Base-by-base conservation (phyloP, 1,140 invertebrate species). In the Sarcophaga peregrina region DNA sequence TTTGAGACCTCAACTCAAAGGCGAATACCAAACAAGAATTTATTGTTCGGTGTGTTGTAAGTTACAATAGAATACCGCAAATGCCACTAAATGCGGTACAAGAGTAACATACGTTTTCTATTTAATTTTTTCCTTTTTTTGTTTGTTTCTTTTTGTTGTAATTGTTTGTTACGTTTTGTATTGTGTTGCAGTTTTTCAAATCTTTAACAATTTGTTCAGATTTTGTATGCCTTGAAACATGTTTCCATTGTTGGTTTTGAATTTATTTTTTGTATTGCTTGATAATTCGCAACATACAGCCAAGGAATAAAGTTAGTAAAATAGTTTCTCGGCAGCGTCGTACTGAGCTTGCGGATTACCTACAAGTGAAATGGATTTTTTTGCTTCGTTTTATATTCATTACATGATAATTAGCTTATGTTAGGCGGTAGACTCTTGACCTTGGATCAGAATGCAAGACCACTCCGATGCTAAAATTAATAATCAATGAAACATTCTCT, bases 21-120 rank as follows among this genome's bases (percentile, higher is more conserved):
- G 5, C 11, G 54, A 58, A n/a, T 15, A 25, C 6, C 62, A 0
- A 25, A 68, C 62, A 68, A 68, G 20, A 10, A 68, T 68, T 15
- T 52, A 10, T 68, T 68, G 17, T 68, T 68, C 9, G 20, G 62
- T 68, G n/a, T 20, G 4, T 37, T 37, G 25, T 37, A 37, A 37
- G 25, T 37, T 37, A 68, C 62, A 68, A 68, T 68, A 68, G 62
- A 68, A 68, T 68, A 68, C 62, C 62, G 62, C 62, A 68, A 68
- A 68, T 68, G n/a, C 54, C 54, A 58, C 54, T 58, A 58, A 58
- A 58, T 58, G 54, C 13, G 13, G 15, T 58, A 68, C 62, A 68
- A 20, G 1, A 37, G 62, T 20, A 68, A 68, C 62, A 68, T 68
- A 68, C 62, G 62, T 68, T 20, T n/a, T 68, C 11, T 58, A 58